These are phyloP conservation scores for Leptinotarsa tumamoca DNA, from an alignment of 2,888 invertebrate species.

Conservation along the genomic window DNA sequence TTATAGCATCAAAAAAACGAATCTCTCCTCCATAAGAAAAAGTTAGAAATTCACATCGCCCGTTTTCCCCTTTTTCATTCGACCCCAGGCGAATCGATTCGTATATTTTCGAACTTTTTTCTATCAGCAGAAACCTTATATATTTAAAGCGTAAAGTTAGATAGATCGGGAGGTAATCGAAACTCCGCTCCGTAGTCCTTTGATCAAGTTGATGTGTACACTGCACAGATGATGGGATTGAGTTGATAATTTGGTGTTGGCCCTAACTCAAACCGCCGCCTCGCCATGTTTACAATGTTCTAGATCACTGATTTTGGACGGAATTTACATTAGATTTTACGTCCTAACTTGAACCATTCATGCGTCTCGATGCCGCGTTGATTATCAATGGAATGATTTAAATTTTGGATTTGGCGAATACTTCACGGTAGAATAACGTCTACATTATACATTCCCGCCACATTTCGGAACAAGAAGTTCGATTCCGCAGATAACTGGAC, in stretches of 20 bases:
- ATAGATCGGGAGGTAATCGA: constrained; percentile 58
- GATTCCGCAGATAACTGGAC: too few species aligned
- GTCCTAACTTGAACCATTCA: constrained; percentile 44
- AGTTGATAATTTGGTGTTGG: constrained; percentile 63
- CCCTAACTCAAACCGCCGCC: constrained; percentile 57
- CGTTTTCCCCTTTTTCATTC: neutral
- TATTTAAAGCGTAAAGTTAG: constrained; percentile 55
- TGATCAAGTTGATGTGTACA: constrained; percentile 63
- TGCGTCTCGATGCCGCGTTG: constrained; percentile 29
- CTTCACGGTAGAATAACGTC: constrained; percentile 1
- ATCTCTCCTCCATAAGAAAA: constrained; percentile 4
- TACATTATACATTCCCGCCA: neutral
- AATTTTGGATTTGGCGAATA: neutral
- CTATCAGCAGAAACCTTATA: constrained; percentile 49
- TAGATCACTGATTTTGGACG: constrained; percentile 60
- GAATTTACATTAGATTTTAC: constrained; percentile 59
- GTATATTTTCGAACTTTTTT: constrained; percentile 27
- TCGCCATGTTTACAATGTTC: constrained; percentile 63
- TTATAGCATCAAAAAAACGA: neutral
- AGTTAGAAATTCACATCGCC: constrained; percentile 5
- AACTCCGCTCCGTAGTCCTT: constrained; percentile 58
- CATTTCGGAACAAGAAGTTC: neutral
- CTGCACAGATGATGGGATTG: constrained; percentile 63
- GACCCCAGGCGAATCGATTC: constrained; percentile 19
- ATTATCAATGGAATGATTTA: constrained; percentile 18